These are phyloP conservation scores for Brotogeris chrysoptera DNA, from an alignment of 2,797 vertebrate species.

Conservation along the genomic window DNA sequence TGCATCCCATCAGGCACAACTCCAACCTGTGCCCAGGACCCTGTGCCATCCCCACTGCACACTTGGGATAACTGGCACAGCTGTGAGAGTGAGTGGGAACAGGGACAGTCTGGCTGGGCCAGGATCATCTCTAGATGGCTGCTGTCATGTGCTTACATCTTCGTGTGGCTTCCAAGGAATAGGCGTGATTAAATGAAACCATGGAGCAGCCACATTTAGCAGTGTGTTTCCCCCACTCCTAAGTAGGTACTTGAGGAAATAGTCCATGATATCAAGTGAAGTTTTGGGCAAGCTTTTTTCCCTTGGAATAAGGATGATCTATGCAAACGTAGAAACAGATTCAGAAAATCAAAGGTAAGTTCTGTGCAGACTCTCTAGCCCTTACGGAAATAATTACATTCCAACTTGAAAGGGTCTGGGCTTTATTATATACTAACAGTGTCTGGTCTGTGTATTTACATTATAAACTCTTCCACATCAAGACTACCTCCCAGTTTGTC, in stretches of 20 bases:
- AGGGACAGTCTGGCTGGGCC: neutral
- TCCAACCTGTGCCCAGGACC: neutral
- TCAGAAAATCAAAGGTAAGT: neutral
- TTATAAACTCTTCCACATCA: neutral
- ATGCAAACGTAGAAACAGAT: neutral
- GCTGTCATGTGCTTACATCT: neutral
- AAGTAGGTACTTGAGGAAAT: neutral
- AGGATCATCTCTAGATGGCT: neutral
- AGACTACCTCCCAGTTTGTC: neutral
- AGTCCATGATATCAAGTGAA: neutral
- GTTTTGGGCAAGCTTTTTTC: neutral
- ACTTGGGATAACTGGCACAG: neutral
- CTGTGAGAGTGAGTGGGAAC: neutral
- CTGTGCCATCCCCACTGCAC: fast-evolving
- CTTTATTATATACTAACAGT: neutral
- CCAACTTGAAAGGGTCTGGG: neutral
- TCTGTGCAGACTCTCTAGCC: neutral
- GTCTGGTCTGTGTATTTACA: neutral
- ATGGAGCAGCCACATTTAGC: neutral
- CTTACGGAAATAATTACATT: neutral
- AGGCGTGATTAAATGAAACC: neutral
- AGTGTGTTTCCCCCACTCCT: neutral
- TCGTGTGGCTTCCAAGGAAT: neutral
- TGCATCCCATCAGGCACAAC: neutral
- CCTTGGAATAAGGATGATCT: neutral